Evolutionary conservation across 2,797 vertebrate genomes (phyloP).

Genomic region (Hephaestus fuliginosus): DNA sequence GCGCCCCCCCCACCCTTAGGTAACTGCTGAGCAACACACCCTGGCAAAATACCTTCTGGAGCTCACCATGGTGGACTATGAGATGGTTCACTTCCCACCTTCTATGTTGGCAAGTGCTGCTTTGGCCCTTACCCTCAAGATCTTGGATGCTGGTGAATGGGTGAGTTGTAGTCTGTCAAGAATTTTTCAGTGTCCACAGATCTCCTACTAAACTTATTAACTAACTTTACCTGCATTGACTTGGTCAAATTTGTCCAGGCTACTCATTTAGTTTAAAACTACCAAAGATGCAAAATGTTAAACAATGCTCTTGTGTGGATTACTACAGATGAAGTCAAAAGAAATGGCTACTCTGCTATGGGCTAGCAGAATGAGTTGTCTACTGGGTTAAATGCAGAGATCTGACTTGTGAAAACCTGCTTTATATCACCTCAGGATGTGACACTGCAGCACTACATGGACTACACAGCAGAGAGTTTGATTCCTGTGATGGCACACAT

Average conservation of each 20-base stretch:
- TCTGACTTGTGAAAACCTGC: no score
- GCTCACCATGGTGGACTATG: slow-evolving; percentile 89
- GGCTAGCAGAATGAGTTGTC: neutral
- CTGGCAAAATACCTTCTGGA: slow-evolving; percentile 92
- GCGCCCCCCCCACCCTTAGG: slow-evolving; percentile 58
- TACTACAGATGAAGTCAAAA: no score
- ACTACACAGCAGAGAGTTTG: slow-evolving; percentile 84
- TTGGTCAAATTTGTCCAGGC: no score
- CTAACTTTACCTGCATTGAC: no score
- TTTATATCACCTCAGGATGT: slow-evolving; percentile 77
- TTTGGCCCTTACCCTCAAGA: slow-evolving; percentile 87
- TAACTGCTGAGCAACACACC: slow-evolving; percentile 85
- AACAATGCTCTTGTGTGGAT: no score
- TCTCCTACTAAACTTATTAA: neutral
- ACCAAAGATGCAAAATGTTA: no score
- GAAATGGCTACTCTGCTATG: neutral
- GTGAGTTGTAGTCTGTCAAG: slow-evolving; percentile 73
- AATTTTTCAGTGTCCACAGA: no score
- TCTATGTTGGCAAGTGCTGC: slow-evolving; percentile 89
- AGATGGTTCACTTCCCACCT: slow-evolving; percentile 89
- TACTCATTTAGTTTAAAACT: no score
- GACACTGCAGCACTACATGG: slow-evolving; percentile 86
- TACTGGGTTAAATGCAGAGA: neutral
- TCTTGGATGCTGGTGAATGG: slow-evolving; percentile 87
- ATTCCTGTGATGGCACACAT: slow-evolving; percentile 88